A percentile compares a stretch with the other conserved stretches of the same genome.
Evolutionary conservation across 1,140 invertebrate species (phyloP).

Genomic region (Camponotus pennsylvanicus): DNA sequence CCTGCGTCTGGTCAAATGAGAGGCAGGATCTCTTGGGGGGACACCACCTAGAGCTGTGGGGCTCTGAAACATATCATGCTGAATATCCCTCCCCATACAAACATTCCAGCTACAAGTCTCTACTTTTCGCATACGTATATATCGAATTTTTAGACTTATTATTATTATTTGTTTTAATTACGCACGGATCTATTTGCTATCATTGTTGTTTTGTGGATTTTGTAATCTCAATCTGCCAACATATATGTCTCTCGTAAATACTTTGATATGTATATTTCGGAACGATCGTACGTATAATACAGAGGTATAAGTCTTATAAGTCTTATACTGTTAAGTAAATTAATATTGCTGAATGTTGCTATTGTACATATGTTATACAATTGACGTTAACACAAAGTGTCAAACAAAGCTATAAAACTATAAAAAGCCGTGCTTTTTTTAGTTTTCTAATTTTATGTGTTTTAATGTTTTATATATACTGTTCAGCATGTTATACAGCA

Average conservation of each 20-base stretch:
- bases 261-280: slow-evolving; percentile 59
- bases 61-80: slow-evolving; percentile 87
- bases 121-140: slow-evolving; percentile 43
- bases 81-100: slow-evolving; percentile 79
- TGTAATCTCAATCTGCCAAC: slow-evolving; percentile 8
- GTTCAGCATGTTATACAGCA: slow-evolving; percentile 50
- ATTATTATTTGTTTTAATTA: no score
- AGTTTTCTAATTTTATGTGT: slow-evolving; percentile 12
- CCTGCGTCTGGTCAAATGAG: slow-evolving; percentile 90
- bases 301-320: slow-evolving; percentile 1
- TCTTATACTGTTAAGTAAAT: slow-evolving; percentile 49
- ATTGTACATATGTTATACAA: slow-evolving; percentile 48
- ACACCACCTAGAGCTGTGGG: slow-evolving; percentile 86
- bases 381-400: slow-evolving; percentile 41
- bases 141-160: slow-evolving; percentile 51
- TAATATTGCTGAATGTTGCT: slow-evolving; percentile 55
- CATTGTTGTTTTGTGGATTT: not conserved
- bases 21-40: slow-evolving; percentile 85
- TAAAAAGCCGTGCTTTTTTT: slow-evolving; percentile 64
- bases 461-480: slow-evolving; percentile 19
- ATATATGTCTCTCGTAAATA: not conserved
- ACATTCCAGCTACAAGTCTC: slow-evolving; percentile 75
- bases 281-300: slow-evolving; percentile 50
- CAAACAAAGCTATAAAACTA: slow-evolving; percentile 30
- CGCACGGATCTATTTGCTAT: no score